phyloP scores from a whole-genome alignment of 2,797 vertebrate species.

The Chromis chromis region DNA sequence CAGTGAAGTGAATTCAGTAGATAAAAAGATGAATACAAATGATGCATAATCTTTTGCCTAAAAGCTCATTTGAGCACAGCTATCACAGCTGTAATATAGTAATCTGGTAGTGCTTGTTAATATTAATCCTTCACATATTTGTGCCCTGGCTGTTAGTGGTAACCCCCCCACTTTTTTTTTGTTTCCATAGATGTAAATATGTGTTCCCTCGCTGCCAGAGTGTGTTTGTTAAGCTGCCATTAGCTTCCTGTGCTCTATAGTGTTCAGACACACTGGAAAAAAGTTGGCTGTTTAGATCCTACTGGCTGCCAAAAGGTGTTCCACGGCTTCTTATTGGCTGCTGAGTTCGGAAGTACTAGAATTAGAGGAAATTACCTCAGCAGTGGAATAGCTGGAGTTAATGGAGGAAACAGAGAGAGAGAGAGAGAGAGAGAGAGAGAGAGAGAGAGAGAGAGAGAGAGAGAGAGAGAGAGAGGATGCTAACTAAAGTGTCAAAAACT shows the following conservation, averaged over 20 bases:
- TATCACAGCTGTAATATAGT: conserved; percentile 16
- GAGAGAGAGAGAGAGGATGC: conserved; percentile 44
- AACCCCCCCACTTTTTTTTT: background rate
- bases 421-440: conserved; percentile 23
- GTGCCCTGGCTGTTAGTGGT: conserved; percentile 47
- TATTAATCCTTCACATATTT: conserved; percentile 25
- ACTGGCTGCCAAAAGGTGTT: conserved; percentile 63
- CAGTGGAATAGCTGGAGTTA: conserved; percentile 72
- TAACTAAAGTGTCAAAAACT: conserved; percentile 60
- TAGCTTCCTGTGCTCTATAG: conserved; percentile 64
- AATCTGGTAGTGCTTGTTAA: conserved; percentile 25
- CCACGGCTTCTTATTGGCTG: conserved; percentile 65
- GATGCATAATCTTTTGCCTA: conserved; percentile 26
- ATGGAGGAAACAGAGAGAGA: conserved; percentile 61
- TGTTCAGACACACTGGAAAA: conserved; percentile 55
- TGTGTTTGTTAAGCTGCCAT: conserved; percentile 69
- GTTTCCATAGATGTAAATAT: conserved; percentile 50
- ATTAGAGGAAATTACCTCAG: conserved; percentile 77
- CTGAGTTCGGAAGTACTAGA: conserved; percentile 70
- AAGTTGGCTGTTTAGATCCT: conserved; percentile 56
- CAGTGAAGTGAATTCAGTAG: conserved; percentile 17
- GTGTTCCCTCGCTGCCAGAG: conserved; percentile 55
- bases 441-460: conserved; percentile 16
- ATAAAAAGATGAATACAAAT: conserved; percentile 29
- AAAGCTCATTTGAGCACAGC: conserved; percentile 49